Percentiles rank a stretch among this genome's conserved stretches.
phyloP scores from a whole-genome alignment of 2,113 vertebrate species.

The Prionailurus bengalensis region DNA sequence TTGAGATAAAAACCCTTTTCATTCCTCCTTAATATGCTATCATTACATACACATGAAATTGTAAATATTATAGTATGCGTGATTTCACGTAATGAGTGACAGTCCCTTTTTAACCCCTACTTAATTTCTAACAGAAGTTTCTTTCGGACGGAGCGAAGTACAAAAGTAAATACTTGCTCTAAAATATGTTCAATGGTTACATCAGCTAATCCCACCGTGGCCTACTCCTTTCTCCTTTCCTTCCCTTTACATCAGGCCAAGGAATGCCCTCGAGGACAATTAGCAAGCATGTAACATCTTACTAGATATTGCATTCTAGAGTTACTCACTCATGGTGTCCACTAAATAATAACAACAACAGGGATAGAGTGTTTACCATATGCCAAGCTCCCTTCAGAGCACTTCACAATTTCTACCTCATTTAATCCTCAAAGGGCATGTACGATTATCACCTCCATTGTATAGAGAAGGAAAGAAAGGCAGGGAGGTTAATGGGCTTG shows the following conservation, averaged over 20 bases:
- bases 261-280: slow-evolving; percentile 83
- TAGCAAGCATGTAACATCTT: slow-evolving; percentile 75
- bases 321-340: slow-evolving; percentile 51
- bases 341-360: slow-evolving; percentile 44
- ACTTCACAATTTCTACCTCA: slow-evolving; percentile 12
- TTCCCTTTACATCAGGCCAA: slow-evolving; percentile 87
- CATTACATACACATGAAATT: not conserved
- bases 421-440: not conserved
- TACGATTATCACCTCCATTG: not conserved
- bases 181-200: slow-evolving; percentile 83
- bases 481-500: not conserved
- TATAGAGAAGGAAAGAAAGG: not conserved
- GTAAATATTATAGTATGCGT: not conserved
- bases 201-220: slow-evolving; percentile 84
- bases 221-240: slow-evolving; percentile 79
- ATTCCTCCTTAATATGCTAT: not conserved
- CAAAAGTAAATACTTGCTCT: slow-evolving; percentile 28
- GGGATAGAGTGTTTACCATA: not conserved
- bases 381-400: slow-evolving; percentile 45
- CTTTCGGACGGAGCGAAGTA: not conserved
- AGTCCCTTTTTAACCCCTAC: not conserved
- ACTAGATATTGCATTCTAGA: slow-evolving; percentile 69
- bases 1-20: slow-evolving; percentile 38
- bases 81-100: rapidly evolving
- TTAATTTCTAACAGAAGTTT: not conserved